Conservation (phyloP, 2,888 invertebrate genomes). For the Limulus polyphemus region DNA sequence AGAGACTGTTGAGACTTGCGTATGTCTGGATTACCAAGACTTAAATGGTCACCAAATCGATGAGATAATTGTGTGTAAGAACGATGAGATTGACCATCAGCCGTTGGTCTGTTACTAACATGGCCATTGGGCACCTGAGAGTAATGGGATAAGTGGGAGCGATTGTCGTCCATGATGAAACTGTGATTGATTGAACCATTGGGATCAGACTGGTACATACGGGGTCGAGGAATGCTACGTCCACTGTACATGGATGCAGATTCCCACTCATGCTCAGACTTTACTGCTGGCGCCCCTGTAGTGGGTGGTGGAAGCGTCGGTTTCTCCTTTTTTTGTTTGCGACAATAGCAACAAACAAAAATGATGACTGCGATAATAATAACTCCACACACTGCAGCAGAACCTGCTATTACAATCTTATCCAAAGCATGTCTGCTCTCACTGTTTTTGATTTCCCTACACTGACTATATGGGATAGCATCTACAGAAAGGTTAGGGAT, state of each 20-base stretch:
- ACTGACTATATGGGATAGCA: constrained; percentile 69
- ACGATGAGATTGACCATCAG: constrained; percentile 79
- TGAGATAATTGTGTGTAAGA: constrained; percentile 66
- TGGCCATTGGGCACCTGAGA: constrained; percentile 33
- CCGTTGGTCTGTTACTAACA: constrained; percentile 38
- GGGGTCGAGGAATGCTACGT: constrained; percentile 73
- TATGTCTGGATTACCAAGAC: constrained; percentile 62
- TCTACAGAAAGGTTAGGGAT: constrained; percentile 44
- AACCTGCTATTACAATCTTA: constrained; percentile 85
- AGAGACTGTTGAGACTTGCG: constrained; percentile 74
- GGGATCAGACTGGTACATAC: constrained; percentile 48
- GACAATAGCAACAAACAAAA: constrained; percentile 71
- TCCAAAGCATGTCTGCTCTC: constrained; percentile 50
- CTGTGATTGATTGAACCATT: constrained; percentile 18
- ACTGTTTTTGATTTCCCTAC: constrained; percentile 51
- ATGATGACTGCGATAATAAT: constrained; percentile 80
- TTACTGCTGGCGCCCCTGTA: constrained; percentile 42
- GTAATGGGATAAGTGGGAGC: constrained; percentile 52
- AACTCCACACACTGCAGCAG: constrained; percentile 82
- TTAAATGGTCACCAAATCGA: constrained; percentile 46
- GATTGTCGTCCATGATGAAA: constrained; percentile 51
- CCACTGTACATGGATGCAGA: constrained; percentile 82
- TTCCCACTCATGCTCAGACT: constrained; percentile 52
- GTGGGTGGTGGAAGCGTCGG: constrained; percentile 11
- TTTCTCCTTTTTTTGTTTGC: constrained; percentile 16